Evolutionary conservation across 2,888 invertebrate genomes (phyloP), one percentile per base, ranked within the genome.

Genomic region (Xanthia icteritia): DNA sequence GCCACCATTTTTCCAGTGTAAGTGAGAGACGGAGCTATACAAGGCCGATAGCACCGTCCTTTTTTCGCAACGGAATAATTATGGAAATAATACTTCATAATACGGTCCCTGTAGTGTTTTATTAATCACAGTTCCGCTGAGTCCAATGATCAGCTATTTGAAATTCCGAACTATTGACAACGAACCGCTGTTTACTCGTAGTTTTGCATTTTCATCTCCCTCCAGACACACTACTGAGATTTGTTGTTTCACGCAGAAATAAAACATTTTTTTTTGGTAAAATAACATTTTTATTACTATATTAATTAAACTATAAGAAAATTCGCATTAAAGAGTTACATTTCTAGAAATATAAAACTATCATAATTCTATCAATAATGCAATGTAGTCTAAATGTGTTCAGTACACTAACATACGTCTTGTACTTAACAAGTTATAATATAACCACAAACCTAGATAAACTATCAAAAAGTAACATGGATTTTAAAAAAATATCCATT

Each of bases 241-340:
- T 68, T 36, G 23, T 17, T n/a, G 36, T 73, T 73, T 42, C 9
- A 63, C 5, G 23, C 8, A 54, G 2, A 69, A 85, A 65, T 78
- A 78, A 83, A 76, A 70, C 42, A 58, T 1, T 0, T 9, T 42
- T 42, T 42, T 42, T 76, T 74, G 56, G 48, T 70, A 39, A 83
- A 69, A 42, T 76, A 81, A 77, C 78, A 69, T 75, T 73, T 79
- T 86, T 88, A 84, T 88, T 85, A 73, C 5, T 54, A 83, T 54
- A 65, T 65, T 42, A 81, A 73, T 56, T 76, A 77, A 79, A 68
- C 58, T 74, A 60, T 67, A 78, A 69, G 61, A 72, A 79, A 45
- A 58, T 42, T 64, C 54, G 56, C 39, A 64, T 56, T 64, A 15
- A 42, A 27, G n/a, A 73, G 39, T 48, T 72, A 73, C n/a, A 81